These are phyloP conservation scores for Eulemur rubriventer DNA, from an alignment of 2,797 vertebrate genomes.

Conservation along the genomic window DNA sequence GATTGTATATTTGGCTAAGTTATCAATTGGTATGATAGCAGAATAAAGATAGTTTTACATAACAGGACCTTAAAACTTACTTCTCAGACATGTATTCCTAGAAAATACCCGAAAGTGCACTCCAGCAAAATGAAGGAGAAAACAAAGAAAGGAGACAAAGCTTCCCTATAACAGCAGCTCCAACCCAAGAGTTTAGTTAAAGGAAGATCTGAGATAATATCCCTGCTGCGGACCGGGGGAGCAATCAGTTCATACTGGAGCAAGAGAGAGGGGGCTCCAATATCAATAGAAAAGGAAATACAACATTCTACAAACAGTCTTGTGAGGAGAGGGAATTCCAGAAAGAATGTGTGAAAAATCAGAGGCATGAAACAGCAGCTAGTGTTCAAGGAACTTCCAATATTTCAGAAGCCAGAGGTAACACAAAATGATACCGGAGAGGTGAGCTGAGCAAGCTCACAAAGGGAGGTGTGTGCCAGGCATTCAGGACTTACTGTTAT, in stretches of 20 bases:
- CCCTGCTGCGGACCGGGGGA: not conserved
- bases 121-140: not conserved
- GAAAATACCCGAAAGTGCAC: too few species aligned
- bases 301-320: too few species aligned
- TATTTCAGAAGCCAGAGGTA: not conserved
- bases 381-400: not conserved
- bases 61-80: too few species aligned
- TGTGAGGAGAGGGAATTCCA: not conserved
- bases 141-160: not conserved
- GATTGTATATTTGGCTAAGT: too few species aligned
- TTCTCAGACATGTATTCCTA: too few species aligned
- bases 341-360: not conserved
- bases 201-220: not conserved
- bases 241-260: not conserved
- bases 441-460: not conserved
- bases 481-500: not conserved
- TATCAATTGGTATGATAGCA: too few species aligned
- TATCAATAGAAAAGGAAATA: not conserved
- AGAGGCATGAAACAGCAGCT: not conserved
- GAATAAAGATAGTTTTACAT: too few species aligned
- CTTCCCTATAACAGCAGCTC: not conserved
- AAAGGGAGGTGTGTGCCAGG: not conserved
- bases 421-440: not conserved
- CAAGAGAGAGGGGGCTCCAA: not conserved
- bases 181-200: not conserved